Percentiles rank a stretch among this genome's conserved stretches.
These are phyloP conservation scores for Benthosema pterotum DNA, from an alignment of 2,797 vertebrate genomes.

Conservation along the genomic window DNA sequence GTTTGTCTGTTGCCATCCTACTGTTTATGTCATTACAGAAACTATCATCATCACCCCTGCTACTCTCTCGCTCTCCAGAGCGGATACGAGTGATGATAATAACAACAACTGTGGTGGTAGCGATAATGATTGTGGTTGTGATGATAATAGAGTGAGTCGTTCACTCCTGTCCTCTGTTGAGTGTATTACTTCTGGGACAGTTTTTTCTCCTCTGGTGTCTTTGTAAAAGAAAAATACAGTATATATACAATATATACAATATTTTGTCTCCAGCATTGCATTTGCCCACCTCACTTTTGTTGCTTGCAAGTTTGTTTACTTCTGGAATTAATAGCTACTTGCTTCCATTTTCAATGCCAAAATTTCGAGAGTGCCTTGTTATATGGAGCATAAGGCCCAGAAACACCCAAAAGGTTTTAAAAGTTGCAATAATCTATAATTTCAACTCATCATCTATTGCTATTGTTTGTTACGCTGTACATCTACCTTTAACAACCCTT, in stretches of 20 bases:
- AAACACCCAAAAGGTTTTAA: too few relatives aligned
- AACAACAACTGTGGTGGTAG: constrained; percentile 28
- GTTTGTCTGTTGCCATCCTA: constrained; percentile 33
- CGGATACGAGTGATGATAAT: constrained; percentile 41
- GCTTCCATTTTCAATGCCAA: too few relatives aligned
- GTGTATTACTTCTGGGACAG: constrained; percentile 37
- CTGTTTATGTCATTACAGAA: constrained; percentile 60
- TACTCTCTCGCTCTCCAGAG: constrained; percentile 46
- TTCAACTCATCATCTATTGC: too few relatives aligned
- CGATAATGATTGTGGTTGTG: constrained; percentile 40
- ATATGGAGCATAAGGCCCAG: too few relatives aligned
- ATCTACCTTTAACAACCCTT: too few relatives aligned
- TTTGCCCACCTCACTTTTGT: too few relatives aligned
- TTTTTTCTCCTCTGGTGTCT: constrained; percentile 22
- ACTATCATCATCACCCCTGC: constrained; percentile 52
- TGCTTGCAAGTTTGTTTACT: too few relatives aligned
- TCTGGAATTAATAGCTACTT: too few relatives aligned
- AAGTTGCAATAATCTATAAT: too few relatives aligned
- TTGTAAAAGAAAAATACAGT: constrained; percentile 35
- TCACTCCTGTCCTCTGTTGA: constrained; percentile 33
- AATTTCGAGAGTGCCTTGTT: too few relatives aligned
- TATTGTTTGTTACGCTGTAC: too few relatives aligned
- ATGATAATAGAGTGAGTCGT: constrained; percentile 50
- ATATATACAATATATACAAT: not conserved
- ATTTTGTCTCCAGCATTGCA: too few relatives aligned